phyloP scores from a whole-genome alignment of 2,888 invertebrate species.

The Macaria liturata region DNA sequence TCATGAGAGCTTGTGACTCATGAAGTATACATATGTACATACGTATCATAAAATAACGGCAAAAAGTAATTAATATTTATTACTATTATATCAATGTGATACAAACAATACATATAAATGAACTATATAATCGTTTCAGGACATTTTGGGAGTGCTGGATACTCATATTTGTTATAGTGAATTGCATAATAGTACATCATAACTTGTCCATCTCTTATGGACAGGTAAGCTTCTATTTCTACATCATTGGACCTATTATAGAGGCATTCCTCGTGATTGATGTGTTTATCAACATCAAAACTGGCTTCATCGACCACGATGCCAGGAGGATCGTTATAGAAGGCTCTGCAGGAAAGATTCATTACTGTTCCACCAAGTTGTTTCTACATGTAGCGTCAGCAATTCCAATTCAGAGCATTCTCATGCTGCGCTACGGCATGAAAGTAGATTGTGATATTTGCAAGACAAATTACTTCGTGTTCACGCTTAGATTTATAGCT shows the following conservation, averaged over 20 bases:
- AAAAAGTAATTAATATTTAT: too few species aligned
- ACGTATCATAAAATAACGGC: too few species aligned
- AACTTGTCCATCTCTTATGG: neutral
- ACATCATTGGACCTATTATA: neutral
- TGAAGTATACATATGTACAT: too few species aligned
- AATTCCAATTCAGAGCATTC: constrained; percentile 1
- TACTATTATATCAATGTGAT: too few species aligned
- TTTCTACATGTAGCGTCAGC: constrained; percentile 1
- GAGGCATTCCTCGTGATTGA: constrained; percentile 1
- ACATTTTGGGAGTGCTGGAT: constrained; percentile 1
- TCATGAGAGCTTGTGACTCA: too few species aligned
- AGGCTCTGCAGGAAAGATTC: neutral
- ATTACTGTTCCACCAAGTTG: constrained; percentile 2
- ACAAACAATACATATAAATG: too few species aligned
- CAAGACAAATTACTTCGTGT: neutral
- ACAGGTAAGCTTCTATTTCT: neutral
- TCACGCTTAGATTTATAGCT: neutral
- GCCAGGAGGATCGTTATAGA: neutral
- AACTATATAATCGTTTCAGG: neutral
- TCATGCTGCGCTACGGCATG: neutral
- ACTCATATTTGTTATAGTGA: neutral
- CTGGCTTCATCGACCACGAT: neutral
- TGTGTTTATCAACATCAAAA: neutral
- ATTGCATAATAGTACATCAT: neutral
- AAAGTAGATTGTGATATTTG: neutral